Base-by-base conservation (phyloP, 30 jellyfish, hydroid and myxozoan species). In the Hydractinia echinata region DNA sequence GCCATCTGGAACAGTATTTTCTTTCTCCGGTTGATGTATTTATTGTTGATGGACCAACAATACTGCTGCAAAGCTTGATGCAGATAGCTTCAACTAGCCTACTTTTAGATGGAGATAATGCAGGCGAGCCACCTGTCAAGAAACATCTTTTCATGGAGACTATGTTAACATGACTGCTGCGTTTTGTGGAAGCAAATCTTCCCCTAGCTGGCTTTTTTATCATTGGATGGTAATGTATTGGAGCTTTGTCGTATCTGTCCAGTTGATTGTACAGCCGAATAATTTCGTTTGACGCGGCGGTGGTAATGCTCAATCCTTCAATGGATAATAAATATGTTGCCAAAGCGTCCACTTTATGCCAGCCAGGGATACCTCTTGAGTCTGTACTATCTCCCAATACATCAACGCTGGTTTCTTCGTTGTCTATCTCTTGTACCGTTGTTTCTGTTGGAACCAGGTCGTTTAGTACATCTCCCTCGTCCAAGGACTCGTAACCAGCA, bases 301-400 rank as follows among this genome's bases (percentile, higher is more conserved):
- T 50, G 9, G 84, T 7, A 8, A 76, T 64, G 61, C 81, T 79
- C n/a, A 8, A 14, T 54, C 86, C 86, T 0, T 13, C 15, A n/a
- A 48, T 44, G 49, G 15, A 18, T 55, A 81, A 5, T 58, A 81
- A 68, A 44, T 10, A 14, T 11, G 15, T 8, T 66, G 83, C 88
- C 72, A 81, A 50, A 9, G 51, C 52, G 53, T 81, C 84, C 55
- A 81, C 88, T 66, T 68, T 66, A 73, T 81, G 74, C 82, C 82
- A 66, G 51, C 88, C 88, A 5, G 84, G 88, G 4, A 30, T 30
- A 30, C 44, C 44, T 30, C 44, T 30, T 30, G 44, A 30, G 44
- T 30, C 44, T 30, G 44, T 30, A 2, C 44, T 30, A 49, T 11
- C 44, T 30, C 44, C 44, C 44, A 30, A 30, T 30, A 30, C 44